Percentiles rank a stretch among this genome's conserved stretches.
Conservation (phyloP, 2,113 vertebrate genomes). For the Grantiella picta region DNA sequence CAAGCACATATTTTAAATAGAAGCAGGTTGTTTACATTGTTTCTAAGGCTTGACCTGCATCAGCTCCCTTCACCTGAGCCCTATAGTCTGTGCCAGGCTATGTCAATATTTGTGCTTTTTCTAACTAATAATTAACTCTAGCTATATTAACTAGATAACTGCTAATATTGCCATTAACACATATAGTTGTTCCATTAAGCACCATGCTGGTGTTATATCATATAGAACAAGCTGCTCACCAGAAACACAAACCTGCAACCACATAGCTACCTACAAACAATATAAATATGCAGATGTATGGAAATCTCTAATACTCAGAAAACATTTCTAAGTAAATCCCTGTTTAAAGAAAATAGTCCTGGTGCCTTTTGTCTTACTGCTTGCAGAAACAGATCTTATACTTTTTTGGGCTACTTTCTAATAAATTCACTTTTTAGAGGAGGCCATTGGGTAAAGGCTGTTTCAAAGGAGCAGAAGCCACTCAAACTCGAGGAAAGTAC, state of each 20-base stretch:
- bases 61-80: neutral
- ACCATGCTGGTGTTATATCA: neutral
- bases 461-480: neutral
- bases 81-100: neutral
- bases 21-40: neutral
- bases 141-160: neutral
- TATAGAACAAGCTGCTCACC: neutral
- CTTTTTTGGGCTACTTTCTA: neutral
- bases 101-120: constrained; percentile 53
- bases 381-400: neutral
- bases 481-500: neutral
- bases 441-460: neutral
- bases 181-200: neutral
- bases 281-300: fast-evolving
- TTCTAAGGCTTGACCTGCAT: neutral
- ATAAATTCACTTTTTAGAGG: neutral
- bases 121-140: constrained; percentile 52
- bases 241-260: neutral
- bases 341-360: neutral
- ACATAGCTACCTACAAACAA: neutral
- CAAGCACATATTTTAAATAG: neutral
- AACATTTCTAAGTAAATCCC: neutral
- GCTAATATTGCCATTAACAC: neutral
- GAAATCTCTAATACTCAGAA: neutral
- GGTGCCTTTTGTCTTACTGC: neutral